Conservation (phyloP, 2,797 vertebrate genomes). For the Novumbra hubbsi region DNA sequence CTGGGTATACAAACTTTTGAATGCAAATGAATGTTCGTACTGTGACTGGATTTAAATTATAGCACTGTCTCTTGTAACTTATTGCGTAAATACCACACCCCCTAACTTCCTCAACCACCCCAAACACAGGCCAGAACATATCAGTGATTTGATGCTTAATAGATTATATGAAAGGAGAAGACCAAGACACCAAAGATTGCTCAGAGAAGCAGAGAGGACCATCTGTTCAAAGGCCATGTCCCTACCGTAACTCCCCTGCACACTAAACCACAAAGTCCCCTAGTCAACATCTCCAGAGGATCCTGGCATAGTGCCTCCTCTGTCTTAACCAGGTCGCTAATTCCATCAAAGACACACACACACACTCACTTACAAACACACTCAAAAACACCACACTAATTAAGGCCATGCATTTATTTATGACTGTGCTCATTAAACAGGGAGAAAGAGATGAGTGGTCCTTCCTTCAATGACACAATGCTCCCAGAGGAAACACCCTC, state of each 20-base stretch:
- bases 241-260: conserved; percentile 26
- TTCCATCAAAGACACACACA: conserved; percentile 60
- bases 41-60: too few species aligned
- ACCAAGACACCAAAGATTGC: conserved; percentile 63
- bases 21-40: too few species aligned
- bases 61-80: too few species aligned
- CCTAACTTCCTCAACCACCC: conserved; percentile 27
- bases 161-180: conserved; percentile 76
- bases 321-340: conserved; percentile 57
- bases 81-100: conserved; percentile 7
- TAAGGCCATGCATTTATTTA: conserved; percentile 83
- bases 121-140: conserved; percentile 46
- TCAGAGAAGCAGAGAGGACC: conserved; percentile 58
- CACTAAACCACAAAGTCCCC: conserved; percentile 39
- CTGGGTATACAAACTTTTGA: too few species aligned
- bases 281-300: conserved; percentile 70
- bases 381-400: conserved; percentile 66
- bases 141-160: conserved; percentile 71
- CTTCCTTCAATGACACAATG: conserved; percentile 69
- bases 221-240: conserved; percentile 84
- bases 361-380: background rate
- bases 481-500: conserved; percentile 68
- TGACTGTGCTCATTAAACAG: conserved; percentile 77
- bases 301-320: conserved; percentile 65
- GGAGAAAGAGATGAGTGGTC: conserved; percentile 62